These are phyloP conservation scores for Dicentrarchus labrax DNA, from an alignment of 2,113 vertebrate species.

Conservation along the genomic window DNA sequence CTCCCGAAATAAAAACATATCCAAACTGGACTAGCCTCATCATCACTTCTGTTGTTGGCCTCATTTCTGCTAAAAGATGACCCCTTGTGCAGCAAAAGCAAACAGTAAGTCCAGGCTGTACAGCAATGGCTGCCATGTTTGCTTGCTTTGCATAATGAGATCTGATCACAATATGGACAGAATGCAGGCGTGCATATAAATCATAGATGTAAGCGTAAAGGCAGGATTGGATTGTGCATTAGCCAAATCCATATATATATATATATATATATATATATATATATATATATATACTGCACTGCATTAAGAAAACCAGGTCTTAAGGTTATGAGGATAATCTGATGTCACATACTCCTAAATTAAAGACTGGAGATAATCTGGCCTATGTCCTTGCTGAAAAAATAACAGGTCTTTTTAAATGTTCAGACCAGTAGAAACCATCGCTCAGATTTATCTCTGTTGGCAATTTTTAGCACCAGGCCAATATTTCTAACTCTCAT, in stretches of 20 bases:
- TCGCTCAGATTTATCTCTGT: not conserved
- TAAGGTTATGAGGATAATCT: conserved; percentile 12
- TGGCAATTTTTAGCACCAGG: not conserved
- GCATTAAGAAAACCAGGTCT: conserved; percentile 15
- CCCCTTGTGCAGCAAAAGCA: conserved; percentile 20
- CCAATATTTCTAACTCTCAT: not conserved
- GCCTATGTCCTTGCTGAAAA: not conserved
- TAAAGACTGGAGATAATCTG: conserved; percentile 2
- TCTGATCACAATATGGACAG: conserved; percentile 72
- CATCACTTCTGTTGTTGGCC: conserved; percentile 35
- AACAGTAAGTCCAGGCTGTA: conserved; percentile 33
- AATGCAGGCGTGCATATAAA: conserved; percentile 71
- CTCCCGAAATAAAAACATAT: not conserved
- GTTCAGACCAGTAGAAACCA: not conserved
- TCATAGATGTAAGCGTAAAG: conserved; percentile 43
- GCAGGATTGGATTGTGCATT: conserved; percentile 54
- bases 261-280: too few relatives aligned
- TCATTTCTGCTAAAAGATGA: conserved; percentile 42
- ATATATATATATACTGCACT: not conserved
- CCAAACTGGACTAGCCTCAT: not conserved
- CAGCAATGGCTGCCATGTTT: conserved; percentile 65
- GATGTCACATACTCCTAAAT: conserved; percentile 22
- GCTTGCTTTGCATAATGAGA: conserved; percentile 74
- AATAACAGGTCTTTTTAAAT: not conserved
- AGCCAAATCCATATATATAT: conserved; percentile 23